Conservation (phyloP, 2,888 invertebrate genomes). For the Bhutanitis thaidina region DNA sequence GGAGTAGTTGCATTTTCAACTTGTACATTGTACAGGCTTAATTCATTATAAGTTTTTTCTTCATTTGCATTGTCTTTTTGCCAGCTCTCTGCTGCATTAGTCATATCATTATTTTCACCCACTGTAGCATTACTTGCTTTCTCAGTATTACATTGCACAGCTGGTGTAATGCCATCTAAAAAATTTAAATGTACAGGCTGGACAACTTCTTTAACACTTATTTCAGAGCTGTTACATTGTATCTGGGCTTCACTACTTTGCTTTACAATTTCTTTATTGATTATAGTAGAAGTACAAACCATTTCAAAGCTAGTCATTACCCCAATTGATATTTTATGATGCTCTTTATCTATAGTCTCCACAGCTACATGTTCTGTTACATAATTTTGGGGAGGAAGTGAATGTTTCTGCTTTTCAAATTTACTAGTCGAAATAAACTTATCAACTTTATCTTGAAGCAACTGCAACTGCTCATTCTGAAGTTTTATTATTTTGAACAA, state of each 20-base stretch:
- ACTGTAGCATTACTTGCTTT: slow-evolving; percentile 13
- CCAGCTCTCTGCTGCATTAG: slow-evolving; percentile 11
- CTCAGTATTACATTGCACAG: slow-evolving; percentile 29
- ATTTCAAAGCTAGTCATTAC: slow-evolving; percentile 87
- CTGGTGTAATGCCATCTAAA: slow-evolving; percentile 63
- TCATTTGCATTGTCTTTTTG: slow-evolving; percentile 38
- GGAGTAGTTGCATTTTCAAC: slow-evolving; percentile 71
- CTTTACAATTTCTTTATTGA: slow-evolving; percentile 61
- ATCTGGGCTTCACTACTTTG: slow-evolving; percentile 58
- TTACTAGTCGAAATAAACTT: slow-evolving; percentile 60
- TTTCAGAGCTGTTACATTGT: slow-evolving; percentile 65
- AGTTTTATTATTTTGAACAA: slow-evolving; percentile 82
- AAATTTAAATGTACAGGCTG: slow-evolving; percentile 58
- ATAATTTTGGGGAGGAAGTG: slow-evolving; percentile 39
- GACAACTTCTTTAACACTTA: slow-evolving; percentile 60
- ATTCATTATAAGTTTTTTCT: slow-evolving; percentile 66
- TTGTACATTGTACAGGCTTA: slow-evolving; percentile 68
- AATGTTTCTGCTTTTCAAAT: slow-evolving; percentile 35
- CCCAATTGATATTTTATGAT: slow-evolving; percentile 83
- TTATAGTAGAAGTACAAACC: slow-evolving; percentile 66
- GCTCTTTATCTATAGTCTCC: slow-evolving; percentile 52
- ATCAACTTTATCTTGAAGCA: slow-evolving; percentile 83
- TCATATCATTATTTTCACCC: slow-evolving; percentile 12
- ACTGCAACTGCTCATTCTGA: slow-evolving; percentile 83
- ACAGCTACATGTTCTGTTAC: slow-evolving; percentile 51